Base-by-base conservation (phyloP, 2,797 vertebrate species). In the Gadopsis marmoratus region DNA sequence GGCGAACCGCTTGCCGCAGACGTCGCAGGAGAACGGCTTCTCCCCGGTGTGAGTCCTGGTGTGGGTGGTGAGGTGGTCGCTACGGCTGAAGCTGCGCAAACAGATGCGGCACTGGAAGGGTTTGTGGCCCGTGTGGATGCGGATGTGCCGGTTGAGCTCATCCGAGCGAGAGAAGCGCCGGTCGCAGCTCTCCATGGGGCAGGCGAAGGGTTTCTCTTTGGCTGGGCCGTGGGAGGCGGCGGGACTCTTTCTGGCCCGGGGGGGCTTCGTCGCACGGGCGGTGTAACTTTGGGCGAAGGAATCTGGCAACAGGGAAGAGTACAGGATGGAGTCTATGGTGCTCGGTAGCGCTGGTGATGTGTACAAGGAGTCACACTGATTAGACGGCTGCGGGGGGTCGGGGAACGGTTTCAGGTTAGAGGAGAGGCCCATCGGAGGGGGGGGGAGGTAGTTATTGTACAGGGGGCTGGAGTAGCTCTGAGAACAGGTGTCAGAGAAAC, bases 61-160 rank as follows among this genome's bases (percentile, higher is more conserved):
- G 95, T 99, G 98, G 48, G 98, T 99, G 93, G 98, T 99, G 48
- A 99, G 96, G 94, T 99, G 98, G 88, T 99, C 98, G 61, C 98
- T 99, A 82, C 98, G 97, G 94, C 98, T 99, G 94, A 99, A 99
- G 86, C 97, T 99, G 90, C 98, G 95, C 94, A 98, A 88, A 93
- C 98, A 99, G 94, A 99, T 98, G 94, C 98, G 97, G 93, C 98
- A 99, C 94, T 98, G 97, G 94, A 99, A 99, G 29, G 97, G 98
- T 71, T 99, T 99, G 96, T 99, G 98, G 72, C 98, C 98, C 0
- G 98, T 99, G 90, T 99, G 98, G 94, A 99, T 99, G 66, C 98
- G 97, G 86, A 99, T 97, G 95, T 99, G 98, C 79, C 98, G 91
- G 93, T 98, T 99, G 86, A 99, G 97, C 94, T 99, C 98, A n/a